Base-by-base conservation (phyloP, 1,140 invertebrate species). In the Asobara japonica region DNA sequence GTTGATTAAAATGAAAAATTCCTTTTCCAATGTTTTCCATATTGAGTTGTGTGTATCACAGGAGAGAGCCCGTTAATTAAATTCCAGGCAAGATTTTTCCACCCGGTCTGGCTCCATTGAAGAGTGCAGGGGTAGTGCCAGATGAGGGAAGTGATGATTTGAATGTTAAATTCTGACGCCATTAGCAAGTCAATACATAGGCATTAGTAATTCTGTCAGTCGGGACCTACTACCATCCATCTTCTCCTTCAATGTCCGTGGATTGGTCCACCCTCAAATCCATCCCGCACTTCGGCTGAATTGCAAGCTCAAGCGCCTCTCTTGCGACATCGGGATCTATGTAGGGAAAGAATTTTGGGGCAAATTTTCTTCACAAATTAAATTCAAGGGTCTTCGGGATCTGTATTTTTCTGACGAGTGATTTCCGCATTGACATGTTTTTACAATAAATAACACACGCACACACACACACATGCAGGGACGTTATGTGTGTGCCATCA, bases 161-260 rank as follows among this genome's bases (percentile, higher is more conserved):
- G 75, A 79, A 76, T 78, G 62, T 68, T 75, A 78, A 79, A 77
- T 78, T 65, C 48, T 56, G 65, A 31, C 60, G 48, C 61, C 65
- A 76, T 79, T 77, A 77, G 71, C 76, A 76, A 77, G 74, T 77
- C 76, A 71, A 77, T 74, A 70, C 30, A 71, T 74, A 11, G 48
- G 71, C 71, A 72, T 72, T 13, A 68, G 48, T 69, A 69, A 69
- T 70, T 62, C 22, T 25, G 33, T 30, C 56, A 31, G 11, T 38
- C 66, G 65, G 65, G 33, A 3, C 27, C 22, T 45, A 16, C 16
- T 45, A 10, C 25, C 22, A 22, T 30, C 36, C n/a, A 27, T 25
- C 18, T 22, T 45, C 25, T 67, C 38, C 33, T 29, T n/a, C 20
- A 64, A 64, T 38, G 25, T 41, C 31, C 20, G 16, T n/a, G 8